These are phyloP conservation scores for Listronotus oregonensis DNA, from an alignment of 1,140 invertebrate genomes.

Conservation along the genomic window DNA sequence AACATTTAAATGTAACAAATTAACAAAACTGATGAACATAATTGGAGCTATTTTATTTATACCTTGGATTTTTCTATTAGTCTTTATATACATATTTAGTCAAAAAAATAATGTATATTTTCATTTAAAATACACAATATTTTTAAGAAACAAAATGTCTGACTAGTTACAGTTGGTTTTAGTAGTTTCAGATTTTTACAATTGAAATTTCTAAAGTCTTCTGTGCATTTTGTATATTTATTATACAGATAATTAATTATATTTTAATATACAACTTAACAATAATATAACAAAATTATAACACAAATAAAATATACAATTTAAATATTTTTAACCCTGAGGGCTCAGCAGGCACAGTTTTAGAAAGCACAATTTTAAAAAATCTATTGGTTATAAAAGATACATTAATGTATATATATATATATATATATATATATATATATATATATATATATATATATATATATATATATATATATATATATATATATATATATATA, in stretches of 20 bases:
- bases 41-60: too few species aligned
- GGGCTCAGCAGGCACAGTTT: background rate
- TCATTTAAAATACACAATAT: constrained; percentile 46
- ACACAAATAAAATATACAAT: constrained; percentile 34
- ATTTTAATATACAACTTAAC: constrained; percentile 49
- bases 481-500: constrained; percentile 27
- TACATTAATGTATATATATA: constrained; percentile 32
- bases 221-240: constrained; percentile 37
- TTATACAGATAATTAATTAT: constrained; percentile 48
- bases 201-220: constrained; percentile 14
- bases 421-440: constrained; percentile 30
- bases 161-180: constrained; percentile 49
- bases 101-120: constrained; percentile 51
- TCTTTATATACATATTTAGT: constrained; percentile 30
- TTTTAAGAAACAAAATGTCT: constrained; percentile 39
- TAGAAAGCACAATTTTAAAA: constrained; percentile 21
- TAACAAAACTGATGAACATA: too few species aligned
- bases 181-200: constrained; percentile 26
- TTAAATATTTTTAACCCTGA: constrained; percentile 26
- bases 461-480: constrained; percentile 28
- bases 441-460: constrained; percentile 29
- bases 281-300: constrained; percentile 34
- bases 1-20: too few species aligned
- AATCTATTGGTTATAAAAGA: constrained; percentile 28
- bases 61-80: background rate